Conservation (phyloP, 2,797 vertebrate genomes). For the Telmatherina bonti region DNA sequence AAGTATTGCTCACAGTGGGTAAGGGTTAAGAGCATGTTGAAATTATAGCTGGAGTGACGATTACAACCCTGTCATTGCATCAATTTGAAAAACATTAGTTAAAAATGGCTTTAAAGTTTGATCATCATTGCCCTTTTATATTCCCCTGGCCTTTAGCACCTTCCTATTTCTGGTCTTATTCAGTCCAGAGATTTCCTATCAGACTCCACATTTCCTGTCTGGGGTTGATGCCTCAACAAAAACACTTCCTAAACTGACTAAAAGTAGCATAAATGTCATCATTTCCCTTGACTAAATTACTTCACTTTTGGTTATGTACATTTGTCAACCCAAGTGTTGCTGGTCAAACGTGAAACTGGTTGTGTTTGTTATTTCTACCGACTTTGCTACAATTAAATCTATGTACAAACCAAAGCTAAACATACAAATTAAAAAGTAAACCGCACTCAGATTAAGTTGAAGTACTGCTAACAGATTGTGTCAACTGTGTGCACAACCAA, state of each 20-base stretch:
- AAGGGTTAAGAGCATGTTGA: neutral
- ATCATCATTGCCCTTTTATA: neutral
- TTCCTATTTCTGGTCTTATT: neutral
- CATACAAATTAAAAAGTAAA: slow-evolving; percentile 75
- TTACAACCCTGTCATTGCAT: neutral
- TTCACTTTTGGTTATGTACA: slow-evolving; percentile 18
- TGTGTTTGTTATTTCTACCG: slow-evolving; percentile 50
- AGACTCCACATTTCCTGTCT: slow-evolving; percentile 30
- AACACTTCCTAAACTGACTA: slow-evolving; percentile 44
- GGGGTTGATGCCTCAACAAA: slow-evolving; percentile 18
- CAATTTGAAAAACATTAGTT: neutral
- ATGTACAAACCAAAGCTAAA: slow-evolving; percentile 66
- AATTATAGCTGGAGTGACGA: neutral
- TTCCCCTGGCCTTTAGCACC: neutral
- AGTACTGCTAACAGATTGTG: slow-evolving; percentile 78
- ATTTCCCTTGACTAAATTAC: slow-evolving; percentile 24
- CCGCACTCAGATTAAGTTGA: slow-evolving; percentile 76
- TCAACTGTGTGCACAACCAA: slow-evolving; percentile 71
- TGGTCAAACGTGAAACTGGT: slow-evolving; percentile 13
- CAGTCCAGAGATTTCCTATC: slow-evolving; percentile 11
- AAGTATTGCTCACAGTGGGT: neutral
- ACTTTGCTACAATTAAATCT: slow-evolving; percentile 59
- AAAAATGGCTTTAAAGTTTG: neutral
- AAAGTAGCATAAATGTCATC: slow-evolving; percentile 49
- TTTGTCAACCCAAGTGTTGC: slow-evolving; percentile 37